Percentiles rank a stretch among this genome's conserved stretches.
Conservation (phyloP, 2,888 invertebrate species). For the Omphaloscelis lunosa region DNA sequence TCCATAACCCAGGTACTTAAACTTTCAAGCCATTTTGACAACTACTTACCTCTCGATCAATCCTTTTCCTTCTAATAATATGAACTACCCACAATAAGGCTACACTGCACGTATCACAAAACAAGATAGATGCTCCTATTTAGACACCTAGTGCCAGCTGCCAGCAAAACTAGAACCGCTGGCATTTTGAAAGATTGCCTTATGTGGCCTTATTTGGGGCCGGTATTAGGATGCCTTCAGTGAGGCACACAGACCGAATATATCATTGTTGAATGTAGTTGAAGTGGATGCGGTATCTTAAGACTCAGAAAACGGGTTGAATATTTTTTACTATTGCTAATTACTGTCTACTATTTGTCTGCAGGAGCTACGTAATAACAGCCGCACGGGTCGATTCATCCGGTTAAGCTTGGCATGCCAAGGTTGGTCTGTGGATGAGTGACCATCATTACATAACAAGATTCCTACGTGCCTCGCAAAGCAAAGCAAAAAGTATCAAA, state of each 20-base stretch:
- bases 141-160: slow-evolving; percentile 28
- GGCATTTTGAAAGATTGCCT: slow-evolving; percentile 49
- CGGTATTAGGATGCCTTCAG: slow-evolving; percentile 36
- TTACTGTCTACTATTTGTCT: no score
- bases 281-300: slow-evolving; percentile 28
- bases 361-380: no score
- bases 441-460: no score
- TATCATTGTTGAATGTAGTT: slow-evolving; percentile 29
- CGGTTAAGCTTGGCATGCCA: no score
- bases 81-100: neutral
- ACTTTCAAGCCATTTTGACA: no score
- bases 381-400: no score
- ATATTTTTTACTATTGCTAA: no score
- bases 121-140: slow-evolving; percentile 34
- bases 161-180: slow-evolving; percentile 35
- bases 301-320: neutral
- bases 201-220: slow-evolving; percentile 18
- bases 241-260: slow-evolving; percentile 38
- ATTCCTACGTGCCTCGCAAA: no score
- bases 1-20: neutral
- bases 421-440: no score
- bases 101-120: neutral
- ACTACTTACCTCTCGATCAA: neutral
- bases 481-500: no score
- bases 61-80: neutral